These are phyloP conservation scores for Lissonota sp. DNA, from an alignment of 2,888 invertebrate genomes.

Conservation along the genomic window DNA sequence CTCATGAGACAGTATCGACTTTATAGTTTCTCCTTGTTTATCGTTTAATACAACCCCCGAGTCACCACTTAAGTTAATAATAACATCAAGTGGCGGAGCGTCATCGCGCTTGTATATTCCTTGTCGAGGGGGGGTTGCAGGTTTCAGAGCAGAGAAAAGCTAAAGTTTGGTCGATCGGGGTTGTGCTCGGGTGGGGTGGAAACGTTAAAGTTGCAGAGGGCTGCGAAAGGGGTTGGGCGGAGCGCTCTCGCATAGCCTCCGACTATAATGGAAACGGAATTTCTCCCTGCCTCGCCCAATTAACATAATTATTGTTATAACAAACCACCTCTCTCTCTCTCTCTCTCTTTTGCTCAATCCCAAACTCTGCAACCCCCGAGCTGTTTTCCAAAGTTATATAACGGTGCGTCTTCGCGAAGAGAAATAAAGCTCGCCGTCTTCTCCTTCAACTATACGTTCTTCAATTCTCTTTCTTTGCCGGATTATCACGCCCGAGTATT, in stretches of 20 bases:
- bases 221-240: neutral
- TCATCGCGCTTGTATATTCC: conserved; percentile 56
- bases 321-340: conserved; percentile 51
- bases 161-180: conserved; percentile 58
- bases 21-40: conserved; percentile 40
- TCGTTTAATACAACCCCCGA: conserved; percentile 36
- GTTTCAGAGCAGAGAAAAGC: neutral
- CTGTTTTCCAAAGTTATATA: conserved; percentile 5
- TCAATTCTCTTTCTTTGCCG: conserved; percentile 18
- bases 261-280: conserved; percentile 62
- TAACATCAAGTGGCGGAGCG: conserved; percentile 60
- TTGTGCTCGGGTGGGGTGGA: conserved; percentile 21
- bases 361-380: conserved; percentile 25
- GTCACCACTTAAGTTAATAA: conserved; percentile 56
- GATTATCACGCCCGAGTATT: conserved; percentile 50
- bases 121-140: conserved; percentile 13
- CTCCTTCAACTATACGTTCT: conserved; percentile 27
- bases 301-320: conserved; percentile 68
- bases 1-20: too few relatives aligned
- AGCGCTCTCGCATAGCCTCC: conserved; percentile 21
- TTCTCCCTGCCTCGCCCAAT: conserved; percentile 57
- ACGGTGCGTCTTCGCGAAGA: neutral
- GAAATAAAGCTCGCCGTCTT: conserved; percentile 14
- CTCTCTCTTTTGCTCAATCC: neutral
- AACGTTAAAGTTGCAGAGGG: conserved; percentile 36